Evolutionary conservation across 2,113 vertebrate species (phyloP).

Genomic region (Chaetodon trifascialis): DNA sequence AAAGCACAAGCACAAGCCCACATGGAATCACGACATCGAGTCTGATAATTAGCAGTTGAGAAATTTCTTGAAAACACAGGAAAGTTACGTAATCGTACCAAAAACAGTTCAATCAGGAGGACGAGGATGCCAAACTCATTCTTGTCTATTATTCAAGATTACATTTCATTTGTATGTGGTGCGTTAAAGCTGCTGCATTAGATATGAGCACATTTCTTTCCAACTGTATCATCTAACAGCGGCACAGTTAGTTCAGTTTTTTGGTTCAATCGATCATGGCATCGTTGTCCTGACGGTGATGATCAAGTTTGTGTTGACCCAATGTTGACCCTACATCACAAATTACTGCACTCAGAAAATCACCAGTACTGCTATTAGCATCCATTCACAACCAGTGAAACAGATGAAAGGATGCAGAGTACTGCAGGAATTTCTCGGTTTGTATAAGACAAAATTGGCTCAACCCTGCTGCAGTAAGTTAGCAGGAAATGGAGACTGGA

Average conservation of each 20-base stretch:
- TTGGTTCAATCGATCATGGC: not conserved
- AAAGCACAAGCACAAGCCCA: not conserved
- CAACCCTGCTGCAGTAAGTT: not conserved
- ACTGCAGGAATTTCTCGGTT: not conserved
- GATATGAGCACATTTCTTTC: too few relatives aligned
- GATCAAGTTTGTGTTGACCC: not conserved
- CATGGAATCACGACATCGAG: not conserved
- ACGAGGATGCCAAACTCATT: not conserved
- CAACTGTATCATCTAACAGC: too few relatives aligned
- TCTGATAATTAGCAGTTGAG: not conserved
- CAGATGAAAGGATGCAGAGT: not conserved
- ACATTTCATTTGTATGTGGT: not conserved
- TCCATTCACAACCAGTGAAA: not conserved
- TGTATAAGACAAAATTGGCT: not conserved
- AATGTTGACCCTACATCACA: not conserved
- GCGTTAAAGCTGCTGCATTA: not conserved
- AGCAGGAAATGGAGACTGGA: slow-evolving; percentile 14
- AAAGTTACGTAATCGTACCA: not conserved
- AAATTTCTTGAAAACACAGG: not conserved
- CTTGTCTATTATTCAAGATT: not conserved
- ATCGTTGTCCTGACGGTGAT: too few relatives aligned
- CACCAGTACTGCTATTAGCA: not conserved
- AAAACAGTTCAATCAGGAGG: not conserved
- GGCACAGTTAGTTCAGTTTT: not conserved
- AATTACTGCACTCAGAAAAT: not conserved